Evolutionary conservation across 1,140 invertebrate species (phyloP), one percentile per base, ranked within the genome.

Genomic region (Hestina assimilis): DNA sequence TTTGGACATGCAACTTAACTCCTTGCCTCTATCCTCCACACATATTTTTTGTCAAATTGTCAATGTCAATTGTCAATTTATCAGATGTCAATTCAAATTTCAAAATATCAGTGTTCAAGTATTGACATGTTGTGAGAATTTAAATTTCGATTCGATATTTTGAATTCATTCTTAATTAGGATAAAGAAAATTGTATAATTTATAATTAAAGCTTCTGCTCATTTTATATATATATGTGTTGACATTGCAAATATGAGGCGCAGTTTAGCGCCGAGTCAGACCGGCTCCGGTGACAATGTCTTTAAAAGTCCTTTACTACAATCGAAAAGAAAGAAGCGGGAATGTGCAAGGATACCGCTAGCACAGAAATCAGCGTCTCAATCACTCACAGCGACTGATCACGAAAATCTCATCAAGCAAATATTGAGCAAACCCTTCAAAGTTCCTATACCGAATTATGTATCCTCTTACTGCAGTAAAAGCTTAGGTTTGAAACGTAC

Each of bases 391-490:
- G 43, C 69, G 5, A 91, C 89, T 6, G 90, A 91, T 45, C 91
- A 92, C 69, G 91, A 92, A 58, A 74, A 75, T 45, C 69, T 95
- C 9, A 97, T 99, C 54, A 92, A 92, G 55, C 93, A 94, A 68
- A 92, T 98, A 59, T 75, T 99, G 1, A 93, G 91, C n/a, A 95
- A 94, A 74, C 96, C 97, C 4, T 99, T 99, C 75, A 96, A 96
- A 90, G 95, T 99, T 40, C 98, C 98, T 3, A 95, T 99, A 58
- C 93, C 94, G 9, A 97, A 98, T 72, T 99, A 99, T 89, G 90
- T 93, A 29, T 90, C 92, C 0, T 93, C 92, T 23, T 93, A 92
- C 72, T 92, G 94, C 75, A 92, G 92, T 21, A 91, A 89, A 79
- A 91, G 89, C 70, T 83, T 92, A 52, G 91, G 91, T 9, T 66